phyloP scores from a whole-genome alignment of 2,113 vertebrate species.

The Ivindomyrus marchei region DNA sequence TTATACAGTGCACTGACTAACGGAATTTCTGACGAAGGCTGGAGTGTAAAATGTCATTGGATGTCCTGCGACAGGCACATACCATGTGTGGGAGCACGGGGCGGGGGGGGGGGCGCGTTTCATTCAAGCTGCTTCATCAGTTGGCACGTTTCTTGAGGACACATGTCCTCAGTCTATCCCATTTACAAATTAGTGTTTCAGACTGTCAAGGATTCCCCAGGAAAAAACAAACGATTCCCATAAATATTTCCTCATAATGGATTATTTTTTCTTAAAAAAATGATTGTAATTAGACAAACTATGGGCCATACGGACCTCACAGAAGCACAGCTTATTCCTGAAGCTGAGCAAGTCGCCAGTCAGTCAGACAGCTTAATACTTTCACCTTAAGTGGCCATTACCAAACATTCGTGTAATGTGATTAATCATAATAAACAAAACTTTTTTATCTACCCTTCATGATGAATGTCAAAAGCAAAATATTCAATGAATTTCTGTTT shows the following conservation, averaged over 20 bases:
- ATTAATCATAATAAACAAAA: conserved; percentile 5
- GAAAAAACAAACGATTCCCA: not conserved
- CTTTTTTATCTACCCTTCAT: not conserved
- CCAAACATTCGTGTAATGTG: conserved; percentile 21
- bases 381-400: conserved; percentile 7
- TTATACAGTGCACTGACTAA: conserved; percentile 24
- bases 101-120: no score
- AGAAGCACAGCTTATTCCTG: not conserved
- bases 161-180: not conserved
- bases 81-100: not conserved
- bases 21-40: not conserved
- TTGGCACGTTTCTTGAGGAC: not conserved
- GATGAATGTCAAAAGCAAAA: conserved; percentile 20
- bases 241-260: not conserved
- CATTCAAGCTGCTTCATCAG: not conserved
- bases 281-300: not conserved
- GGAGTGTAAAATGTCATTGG: not conserved
- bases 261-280: not conserved
- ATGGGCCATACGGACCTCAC: not conserved
- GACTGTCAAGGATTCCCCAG: conserved; percentile 46
- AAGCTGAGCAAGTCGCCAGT: not conserved
- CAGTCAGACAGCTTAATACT: conserved; percentile 16
- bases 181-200: conserved; percentile 21
- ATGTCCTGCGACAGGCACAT: not conserved
- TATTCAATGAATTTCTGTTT: conserved; percentile 17